Percentiles rank a stretch among this genome's conserved stretches.
phyloP scores from a whole-genome alignment of 2,797 vertebrate species.

The Tenualosa ilisha region DNA sequence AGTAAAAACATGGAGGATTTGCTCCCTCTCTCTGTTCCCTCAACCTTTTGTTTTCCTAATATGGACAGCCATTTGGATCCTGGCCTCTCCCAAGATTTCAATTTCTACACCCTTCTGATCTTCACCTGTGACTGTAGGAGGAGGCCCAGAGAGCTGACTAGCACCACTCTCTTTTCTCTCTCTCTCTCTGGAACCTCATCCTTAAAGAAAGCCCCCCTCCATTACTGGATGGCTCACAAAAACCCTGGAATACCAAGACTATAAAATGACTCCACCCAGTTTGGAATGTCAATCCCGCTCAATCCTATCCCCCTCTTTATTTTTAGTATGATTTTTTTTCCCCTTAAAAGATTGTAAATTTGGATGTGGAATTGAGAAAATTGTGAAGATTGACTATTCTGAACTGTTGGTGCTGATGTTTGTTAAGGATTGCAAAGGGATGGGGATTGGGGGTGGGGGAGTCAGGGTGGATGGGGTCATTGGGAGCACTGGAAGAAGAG shows the following conservation, averaged over 20 bases:
- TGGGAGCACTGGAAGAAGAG: conserved; percentile 51
- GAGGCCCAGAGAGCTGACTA: background rate
- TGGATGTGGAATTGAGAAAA: background rate
- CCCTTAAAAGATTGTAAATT: conserved; percentile 6
- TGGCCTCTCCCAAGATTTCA: background rate
- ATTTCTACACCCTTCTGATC: background rate
- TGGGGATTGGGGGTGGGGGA: conserved; percentile 40
- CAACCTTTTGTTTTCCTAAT: conserved; percentile 41
- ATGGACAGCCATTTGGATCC: background rate
- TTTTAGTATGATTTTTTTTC: background rate
- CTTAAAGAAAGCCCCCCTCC: conserved; percentile 33
- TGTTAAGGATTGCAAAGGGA: conserved; percentile 27
- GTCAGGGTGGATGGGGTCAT: conserved; percentile 21
- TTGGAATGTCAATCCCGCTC: conserved; percentile 25
- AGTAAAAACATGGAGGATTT: background rate
- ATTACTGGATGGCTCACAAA: background rate
- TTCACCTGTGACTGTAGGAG: background rate
- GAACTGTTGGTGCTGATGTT: conserved; percentile 27
- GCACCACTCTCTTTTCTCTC: background rate
- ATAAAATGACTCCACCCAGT: background rate
- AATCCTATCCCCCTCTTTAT: background rate
- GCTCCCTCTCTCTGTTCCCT: conserved; percentile 26
- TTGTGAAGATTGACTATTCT: background rate
- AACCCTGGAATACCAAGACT: background rate
- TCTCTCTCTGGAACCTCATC: background rate